Base-by-base conservation (phyloP, 2,888 invertebrate genomes). In the Blomia tropicalis region DNA sequence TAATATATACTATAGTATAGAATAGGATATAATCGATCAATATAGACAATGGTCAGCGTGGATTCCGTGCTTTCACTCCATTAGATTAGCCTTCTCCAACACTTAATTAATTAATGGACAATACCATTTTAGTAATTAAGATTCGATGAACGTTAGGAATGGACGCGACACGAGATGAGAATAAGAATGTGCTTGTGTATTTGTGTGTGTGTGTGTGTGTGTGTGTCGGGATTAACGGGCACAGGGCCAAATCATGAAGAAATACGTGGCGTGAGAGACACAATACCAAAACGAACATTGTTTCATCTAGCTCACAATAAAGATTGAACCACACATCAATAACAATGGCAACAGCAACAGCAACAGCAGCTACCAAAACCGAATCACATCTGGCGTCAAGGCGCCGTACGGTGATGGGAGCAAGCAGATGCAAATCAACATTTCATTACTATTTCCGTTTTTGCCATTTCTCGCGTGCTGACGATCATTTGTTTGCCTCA, bases 91-190 rank as follows among this genome's bases (percentile, higher is more conserved):
- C n/a, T 11, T 14, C n/a, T 14, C 41, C 41, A 17, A 17, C 41
- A 19, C 51, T 19, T 47, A 47, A 47, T 47, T 47, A 47, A 47
- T 47, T 47, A 47, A 47, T 47, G 51, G 51, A 47, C 51, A 47
- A 47, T 11, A 19, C 23, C 51, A 25, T 47, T 47, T 27, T 7
- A 47, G 51, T 47, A 47, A 47, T 47, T 47, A 47, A 47, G 7
- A 47, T 27, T 36, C 36, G 36, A 36, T 36, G 36, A 17, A n/a
- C n/a, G n/a, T n/a, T n/a, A n/a, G n/a, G n/a, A n/a, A n/a, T n/a
- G n/a, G n/a, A n/a, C n/a, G n/a, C n/a, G n/a, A n/a, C n/a, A n/a
- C n/a, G n/a, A n/a, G n/a, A n/a, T n/a, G n/a, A n/a, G n/a, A n/a
- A n/a, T n/a, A n/a, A n/a, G n/a, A n/a, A n/a, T n/a, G n/a, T n/a